Evolutionary conservation across 2,113 vertebrate species (phyloP), one percentile per base, ranked within the genome.

Genomic region (Gavialis gangeticus): DNA sequence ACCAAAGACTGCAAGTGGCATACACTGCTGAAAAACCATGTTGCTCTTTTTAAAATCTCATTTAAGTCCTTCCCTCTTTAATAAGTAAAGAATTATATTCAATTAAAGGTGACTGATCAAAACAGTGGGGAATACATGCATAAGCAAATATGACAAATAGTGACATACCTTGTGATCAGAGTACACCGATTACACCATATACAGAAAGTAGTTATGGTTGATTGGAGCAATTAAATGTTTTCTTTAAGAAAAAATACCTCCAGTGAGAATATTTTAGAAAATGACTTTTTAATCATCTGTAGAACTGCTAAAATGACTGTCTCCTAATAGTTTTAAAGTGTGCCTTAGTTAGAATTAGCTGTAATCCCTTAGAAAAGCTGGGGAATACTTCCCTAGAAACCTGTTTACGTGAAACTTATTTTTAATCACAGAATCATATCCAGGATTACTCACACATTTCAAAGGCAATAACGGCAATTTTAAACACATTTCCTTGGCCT

Each of bases 201-300:
- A 97, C 98, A 98, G 97, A 97, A 98, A 98, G 98, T 97, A 98
- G 98, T 98, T 98, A 97, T 98, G 98, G 98, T 98, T 99, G 99
- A 99, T 99, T 98, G 98, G 98, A 98, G 98, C 98, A 99, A 99
- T 99, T 99, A 99, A 98, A 99, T 99, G 98, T 98, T 99, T 99
- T 98, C 97, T 98, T 98, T 93, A 78, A 97, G 82, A 96, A 94
- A 97, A 98, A 97, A 96, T 88, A 10, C 1, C 98, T 99, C 99
- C 98, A 99, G 97, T 98, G 99, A 99, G 99, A 99, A 99, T 99
- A 99, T 99, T 99, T 99, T 98, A 99, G 99, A 98, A 99, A 99
- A 99, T 98, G 97, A 98, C 98, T 99, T 99, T 99, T 99, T 99
- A 99, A 99, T 99, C 98, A 98, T 99, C 98, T 97, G 92, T 98